phyloP scores from a whole-genome alignment of 2,113 vertebrate genomes.

The Mus spicilegus region DNA sequence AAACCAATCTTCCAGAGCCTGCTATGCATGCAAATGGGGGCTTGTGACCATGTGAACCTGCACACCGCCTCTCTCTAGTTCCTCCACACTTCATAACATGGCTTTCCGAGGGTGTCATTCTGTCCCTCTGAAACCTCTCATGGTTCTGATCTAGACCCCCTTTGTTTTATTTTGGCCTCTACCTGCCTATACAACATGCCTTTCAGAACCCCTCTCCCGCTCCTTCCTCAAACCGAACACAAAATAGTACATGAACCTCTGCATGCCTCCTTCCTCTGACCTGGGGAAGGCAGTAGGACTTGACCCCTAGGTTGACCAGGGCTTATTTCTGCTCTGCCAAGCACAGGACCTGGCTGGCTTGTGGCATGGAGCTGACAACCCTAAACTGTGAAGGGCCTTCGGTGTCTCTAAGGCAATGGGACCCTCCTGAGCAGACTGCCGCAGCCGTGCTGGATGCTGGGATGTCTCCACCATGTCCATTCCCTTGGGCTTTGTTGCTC shows the following conservation, averaged over 20 bases:
- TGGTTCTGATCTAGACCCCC: neutral
- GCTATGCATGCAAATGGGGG: constrained; percentile 66
- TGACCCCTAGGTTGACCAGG: neutral
- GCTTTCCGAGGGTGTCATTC: neutral
- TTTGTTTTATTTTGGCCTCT: neutral
- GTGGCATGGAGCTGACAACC: neutral
- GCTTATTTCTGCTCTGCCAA: neutral
- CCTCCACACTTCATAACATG: neutral
- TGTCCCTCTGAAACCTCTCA: constrained; percentile 1
- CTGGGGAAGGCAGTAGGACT: constrained; percentile 19
- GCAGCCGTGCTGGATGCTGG: neutral
- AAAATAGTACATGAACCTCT: no score
- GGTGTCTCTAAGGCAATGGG: neutral
- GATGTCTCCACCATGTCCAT: neutral
- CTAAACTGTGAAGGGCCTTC: neutral
- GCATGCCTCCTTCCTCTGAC: neutral
- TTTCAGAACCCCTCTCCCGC: neutral
- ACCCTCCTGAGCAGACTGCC: neutral
- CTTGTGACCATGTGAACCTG: neutral
- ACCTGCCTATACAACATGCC: neutral
- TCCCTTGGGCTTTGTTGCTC: neutral
- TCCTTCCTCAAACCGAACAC: neutral
- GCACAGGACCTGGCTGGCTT: neutral
- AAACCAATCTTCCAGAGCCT: constrained; percentile 36
- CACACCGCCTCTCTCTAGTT: neutral